These are phyloP conservation scores for Baronia brevicornis DNA, from an alignment of 2,888 invertebrate species.

Conservation along the genomic window DNA sequence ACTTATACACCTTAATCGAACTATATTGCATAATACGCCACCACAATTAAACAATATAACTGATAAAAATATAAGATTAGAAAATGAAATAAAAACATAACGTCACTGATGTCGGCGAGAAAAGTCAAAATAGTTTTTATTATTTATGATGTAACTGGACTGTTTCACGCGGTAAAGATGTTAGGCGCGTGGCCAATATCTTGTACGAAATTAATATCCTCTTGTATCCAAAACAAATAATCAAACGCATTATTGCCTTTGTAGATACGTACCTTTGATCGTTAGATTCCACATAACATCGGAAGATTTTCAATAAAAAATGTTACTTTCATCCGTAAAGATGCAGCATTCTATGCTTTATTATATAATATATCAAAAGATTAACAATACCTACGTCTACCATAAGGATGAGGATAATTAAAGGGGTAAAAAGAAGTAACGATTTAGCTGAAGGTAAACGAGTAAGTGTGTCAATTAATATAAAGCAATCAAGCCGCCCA, in stretches of 20 bases:
- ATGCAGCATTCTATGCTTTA: slow-evolving; percentile 1
- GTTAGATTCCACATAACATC: slow-evolving; percentile 6
- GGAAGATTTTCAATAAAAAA: slow-evolving; percentile 14
- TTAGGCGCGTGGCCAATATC: slow-evolving; percentile 57
- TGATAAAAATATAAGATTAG: too few relatives aligned
- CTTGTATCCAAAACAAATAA: slow-evolving; percentile 39
- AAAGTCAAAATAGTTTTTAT: slow-evolving; percentile 1
- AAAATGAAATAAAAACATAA: too few relatives aligned
- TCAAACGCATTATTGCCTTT: slow-evolving; percentile 30
- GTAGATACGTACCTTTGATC: slow-evolving; percentile 3
- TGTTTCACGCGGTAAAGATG: slow-evolving; percentile 4
- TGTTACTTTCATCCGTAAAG: too few relatives aligned
- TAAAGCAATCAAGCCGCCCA: too few relatives aligned
- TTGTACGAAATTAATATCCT: slow-evolving; percentile 49
- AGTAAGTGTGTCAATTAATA: too few relatives aligned
- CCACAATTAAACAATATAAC: too few relatives aligned
- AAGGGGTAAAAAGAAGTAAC: too few relatives aligned
- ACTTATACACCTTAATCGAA: too few relatives aligned
- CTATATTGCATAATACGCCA: too few relatives aligned
- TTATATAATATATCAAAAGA: background rate
- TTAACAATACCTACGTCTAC: slow-evolving; percentile 1
- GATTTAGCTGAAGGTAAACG: too few relatives aligned
- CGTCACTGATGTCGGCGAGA: background rate
- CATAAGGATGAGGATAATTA: too few relatives aligned
- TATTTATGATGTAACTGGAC: slow-evolving; percentile 1